phyloP scores from a whole-genome alignment of 2,888 invertebrate genomes.

The Drosophila mercatorum region DNA sequence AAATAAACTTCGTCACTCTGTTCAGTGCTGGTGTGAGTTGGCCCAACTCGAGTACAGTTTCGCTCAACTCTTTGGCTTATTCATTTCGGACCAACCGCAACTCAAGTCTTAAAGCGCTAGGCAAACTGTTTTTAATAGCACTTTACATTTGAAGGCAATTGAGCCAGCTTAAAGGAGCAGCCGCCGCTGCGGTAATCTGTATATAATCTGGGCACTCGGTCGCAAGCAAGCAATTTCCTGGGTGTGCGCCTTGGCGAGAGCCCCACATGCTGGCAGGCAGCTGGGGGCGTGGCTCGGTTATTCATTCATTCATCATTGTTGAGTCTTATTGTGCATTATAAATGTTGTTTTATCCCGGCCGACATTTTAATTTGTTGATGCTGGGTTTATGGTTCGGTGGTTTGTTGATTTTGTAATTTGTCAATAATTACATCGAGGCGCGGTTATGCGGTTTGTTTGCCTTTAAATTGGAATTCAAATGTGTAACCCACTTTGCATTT shows the following conservation, averaged over 20 bases:
- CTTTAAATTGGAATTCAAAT: conserved; percentile 34
- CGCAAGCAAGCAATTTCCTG: conserved; percentile 41
- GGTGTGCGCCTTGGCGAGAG: conserved; percentile 6
- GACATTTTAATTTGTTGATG: conserved; percentile 75
- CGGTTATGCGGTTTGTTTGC: conserved; percentile 64
- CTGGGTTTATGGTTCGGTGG: conserved; percentile 68
- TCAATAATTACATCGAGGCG: conserved; percentile 70
- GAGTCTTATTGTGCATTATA: conserved; percentile 70
- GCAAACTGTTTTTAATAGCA: background rate
- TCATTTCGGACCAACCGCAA: background rate
- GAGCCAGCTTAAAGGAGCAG: conserved; percentile 4
- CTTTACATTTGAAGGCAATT: conserved; percentile 8
- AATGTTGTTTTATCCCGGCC: conserved; percentile 69
- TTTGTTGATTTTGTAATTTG: conserved; percentile 75
- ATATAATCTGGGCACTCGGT: conserved; percentile 41
- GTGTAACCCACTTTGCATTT: conserved; percentile 12
- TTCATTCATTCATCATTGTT: conserved; percentile 68
- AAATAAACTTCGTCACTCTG: background rate
- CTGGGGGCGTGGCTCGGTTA: conserved; percentile 30
- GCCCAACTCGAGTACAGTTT: background rate
- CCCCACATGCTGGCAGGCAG: background rate
- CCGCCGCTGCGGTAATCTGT: conserved; percentile 46
- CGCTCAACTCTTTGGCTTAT: background rate
- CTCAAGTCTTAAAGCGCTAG: background rate
- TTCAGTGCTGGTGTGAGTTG: background rate